phyloP scores from a whole-genome alignment of 2,113 vertebrate species.

The Daphoenositta chrysoptera region DNA sequence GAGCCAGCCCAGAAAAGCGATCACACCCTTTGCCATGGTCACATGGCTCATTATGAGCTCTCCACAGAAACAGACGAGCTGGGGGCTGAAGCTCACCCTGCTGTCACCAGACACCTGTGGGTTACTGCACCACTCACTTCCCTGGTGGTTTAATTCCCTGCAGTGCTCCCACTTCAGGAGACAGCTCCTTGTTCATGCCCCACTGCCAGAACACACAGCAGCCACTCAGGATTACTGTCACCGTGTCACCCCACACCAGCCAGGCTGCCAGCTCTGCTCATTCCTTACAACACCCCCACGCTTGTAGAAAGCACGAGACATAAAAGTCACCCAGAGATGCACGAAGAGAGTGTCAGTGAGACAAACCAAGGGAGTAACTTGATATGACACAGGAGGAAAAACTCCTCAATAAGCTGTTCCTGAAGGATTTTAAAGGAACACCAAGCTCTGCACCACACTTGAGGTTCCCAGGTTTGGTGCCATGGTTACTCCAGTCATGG shows the following conservation, averaged over 20 bases:
- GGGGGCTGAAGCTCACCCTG: neutral
- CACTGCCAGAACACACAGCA: neutral
- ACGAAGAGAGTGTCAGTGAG: rapidly evolving
- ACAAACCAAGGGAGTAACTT: neutral
- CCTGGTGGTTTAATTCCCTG: neutral
- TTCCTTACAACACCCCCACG: rapidly evolving
- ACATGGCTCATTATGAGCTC: too few relatives aligned
- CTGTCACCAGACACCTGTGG: neutral
- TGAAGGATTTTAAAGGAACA: neutral
- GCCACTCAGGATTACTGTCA: neutral
- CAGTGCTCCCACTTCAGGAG: rapidly evolving
- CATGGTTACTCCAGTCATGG: neutral
- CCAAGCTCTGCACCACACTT: neutral
- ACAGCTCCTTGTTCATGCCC: neutral
- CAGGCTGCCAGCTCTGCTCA: neutral
- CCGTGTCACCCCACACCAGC: neutral
- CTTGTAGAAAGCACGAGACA: neutral
- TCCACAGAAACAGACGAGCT: too few relatives aligned
- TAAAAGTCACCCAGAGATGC: neutral
- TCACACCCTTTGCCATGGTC: neutral
- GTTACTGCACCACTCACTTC: rapidly evolving
- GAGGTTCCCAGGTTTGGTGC: neutral
- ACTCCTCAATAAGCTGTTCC: neutral
- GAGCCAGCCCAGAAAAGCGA: neutral
- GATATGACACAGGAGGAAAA: rapidly evolving